Conservation (phyloP, 1,140 invertebrate genomes). For the Portunus trituberculatus region DNA sequence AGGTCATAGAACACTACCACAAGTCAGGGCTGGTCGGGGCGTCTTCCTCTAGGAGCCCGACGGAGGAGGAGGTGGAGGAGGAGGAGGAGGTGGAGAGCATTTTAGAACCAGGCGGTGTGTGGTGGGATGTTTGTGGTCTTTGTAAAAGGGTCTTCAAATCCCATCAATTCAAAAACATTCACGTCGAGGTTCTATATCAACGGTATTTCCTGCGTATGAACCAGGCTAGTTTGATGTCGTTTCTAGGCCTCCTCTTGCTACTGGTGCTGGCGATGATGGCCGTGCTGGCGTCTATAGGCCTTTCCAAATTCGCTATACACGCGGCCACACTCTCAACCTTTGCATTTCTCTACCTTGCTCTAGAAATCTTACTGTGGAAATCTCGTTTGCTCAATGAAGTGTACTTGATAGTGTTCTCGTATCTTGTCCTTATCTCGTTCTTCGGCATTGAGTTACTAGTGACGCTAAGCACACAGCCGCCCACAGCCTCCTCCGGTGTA, state of each 20-base stretch:
- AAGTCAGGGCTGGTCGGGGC: conserved; percentile 78
- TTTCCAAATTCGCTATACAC: conserved; percentile 76
- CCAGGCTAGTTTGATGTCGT: conserved; percentile 92
- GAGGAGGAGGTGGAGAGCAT: conserved; percentile 78
- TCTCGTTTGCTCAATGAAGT: conserved; percentile 91
- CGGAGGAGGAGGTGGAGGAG: conserved; percentile 78
- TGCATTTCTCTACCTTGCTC: conserved; percentile 83
- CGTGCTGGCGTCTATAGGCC: conserved; percentile 80
- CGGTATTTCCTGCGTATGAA: conserved; percentile 95
- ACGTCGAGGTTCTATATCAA: conserved; percentile 95
- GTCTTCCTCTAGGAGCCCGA: conserved; percentile 83
- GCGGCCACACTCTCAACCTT: conserved; percentile 79
- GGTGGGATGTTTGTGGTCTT: conserved; percentile 79
- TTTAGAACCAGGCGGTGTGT: conserved; percentile 72
- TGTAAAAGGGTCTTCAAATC: conserved; percentile 82
- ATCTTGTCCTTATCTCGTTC: conserved; percentile 84
- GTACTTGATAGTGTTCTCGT: conserved; percentile 90
- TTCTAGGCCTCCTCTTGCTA: conserved; percentile 88
- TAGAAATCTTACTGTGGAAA: conserved; percentile 88
- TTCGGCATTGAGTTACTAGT: conserved; percentile 80
- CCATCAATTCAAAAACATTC: conserved; percentile 85
- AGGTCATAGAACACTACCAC: conserved; percentile 91
- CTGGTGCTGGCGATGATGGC: conserved; percentile 85
- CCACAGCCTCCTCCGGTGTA: conserved; percentile 83
- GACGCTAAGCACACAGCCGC: conserved; percentile 79